Evolutionary conservation across 2,888 invertebrate genomes (phyloP).

Genomic region (Lasioglossum vierecki): DNA sequence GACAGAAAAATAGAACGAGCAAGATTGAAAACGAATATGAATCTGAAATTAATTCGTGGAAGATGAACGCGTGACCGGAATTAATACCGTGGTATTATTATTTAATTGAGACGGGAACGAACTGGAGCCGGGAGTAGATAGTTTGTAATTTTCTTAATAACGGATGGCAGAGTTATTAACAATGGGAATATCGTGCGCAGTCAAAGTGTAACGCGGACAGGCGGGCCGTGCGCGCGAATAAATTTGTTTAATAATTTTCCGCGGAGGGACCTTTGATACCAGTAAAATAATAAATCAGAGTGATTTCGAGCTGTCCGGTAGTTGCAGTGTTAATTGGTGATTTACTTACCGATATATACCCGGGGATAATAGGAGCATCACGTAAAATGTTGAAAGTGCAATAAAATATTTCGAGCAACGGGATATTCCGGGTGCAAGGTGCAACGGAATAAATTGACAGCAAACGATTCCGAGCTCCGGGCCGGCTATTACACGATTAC

Average conservation of each 20-base stretch:
- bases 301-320: not conserved
- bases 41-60: not conserved
- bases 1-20: not conserved
- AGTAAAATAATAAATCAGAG: not conserved
- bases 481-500: conserved; percentile 14
- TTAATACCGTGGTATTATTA: not conserved
- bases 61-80: not conserved
- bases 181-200: not conserved
- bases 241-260: conserved; percentile 8
- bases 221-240: not conserved
- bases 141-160: not conserved
- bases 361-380: not conserved
- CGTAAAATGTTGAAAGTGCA: not conserved
- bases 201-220: not conserved
- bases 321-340: not conserved
- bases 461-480: conserved; percentile 9
- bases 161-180: not conserved
- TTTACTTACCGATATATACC: not conserved
- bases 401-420: not conserved
- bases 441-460: conserved; percentile 2
- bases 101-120: not conserved
- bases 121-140: not conserved
- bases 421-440: not conserved
- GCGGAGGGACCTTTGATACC: not conserved
- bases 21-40: not conserved